Percentiles rank a stretch among this genome's conserved stretches.
Conservation (phyloP, 2,888 invertebrate species). For the Chloroclysta siterata region DNA sequence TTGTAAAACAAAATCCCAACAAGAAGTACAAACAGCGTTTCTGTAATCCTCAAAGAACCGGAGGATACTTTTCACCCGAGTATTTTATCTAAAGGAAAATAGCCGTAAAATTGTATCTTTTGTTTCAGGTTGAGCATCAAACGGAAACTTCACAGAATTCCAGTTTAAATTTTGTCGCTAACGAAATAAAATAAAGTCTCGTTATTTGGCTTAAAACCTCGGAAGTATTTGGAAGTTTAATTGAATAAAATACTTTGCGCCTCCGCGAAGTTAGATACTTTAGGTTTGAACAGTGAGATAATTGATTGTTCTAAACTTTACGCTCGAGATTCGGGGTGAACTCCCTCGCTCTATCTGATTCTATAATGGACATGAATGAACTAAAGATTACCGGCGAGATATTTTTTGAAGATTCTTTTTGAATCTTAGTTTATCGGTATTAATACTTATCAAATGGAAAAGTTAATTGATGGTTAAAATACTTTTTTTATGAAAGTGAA, state of each 20-base stretch:
- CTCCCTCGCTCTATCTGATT: too few relatives aligned
- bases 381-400: not conserved
- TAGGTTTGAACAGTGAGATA: conserved; percentile 5
- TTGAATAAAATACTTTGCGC: conserved; percentile 31
- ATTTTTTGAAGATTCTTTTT: too few relatives aligned
- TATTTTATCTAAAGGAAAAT: conserved; percentile 26
- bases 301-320: conserved; percentile 8
- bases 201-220: conserved; percentile 22
- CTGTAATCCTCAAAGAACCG: not conserved
- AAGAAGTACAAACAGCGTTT: not conserved
- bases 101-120: conserved; percentile 39
- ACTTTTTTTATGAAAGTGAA: too few relatives aligned
- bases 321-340: not conserved
- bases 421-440: too few relatives aligned
- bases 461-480: too few relatives aligned
- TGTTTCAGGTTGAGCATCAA: conserved; percentile 40
- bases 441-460: too few relatives aligned
- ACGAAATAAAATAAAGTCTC: conserved; percentile 25
- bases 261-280: conserved; percentile 1
- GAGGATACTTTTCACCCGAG: not conserved
- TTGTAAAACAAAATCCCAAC: not conserved
- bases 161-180: conserved; percentile 34
- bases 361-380: too few relatives aligned
- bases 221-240: conserved; percentile 29
- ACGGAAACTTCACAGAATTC: conserved; percentile 27